Evolutionary conservation across 2,888 invertebrate genomes (phyloP).

Genomic region (Meloe dianella): DNA sequence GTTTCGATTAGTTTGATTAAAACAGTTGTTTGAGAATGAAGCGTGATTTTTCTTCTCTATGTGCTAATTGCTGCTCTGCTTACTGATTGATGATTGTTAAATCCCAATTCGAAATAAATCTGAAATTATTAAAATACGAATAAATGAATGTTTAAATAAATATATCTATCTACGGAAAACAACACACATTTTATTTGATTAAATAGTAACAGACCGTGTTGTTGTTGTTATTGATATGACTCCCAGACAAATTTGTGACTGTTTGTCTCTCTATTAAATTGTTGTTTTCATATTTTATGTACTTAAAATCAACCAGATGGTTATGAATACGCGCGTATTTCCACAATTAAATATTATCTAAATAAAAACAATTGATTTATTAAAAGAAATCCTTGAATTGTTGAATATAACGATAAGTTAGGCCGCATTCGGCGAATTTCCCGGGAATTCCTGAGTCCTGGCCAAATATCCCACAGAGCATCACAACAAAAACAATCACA

Average conservation of each 20-base stretch:
- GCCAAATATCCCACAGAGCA: too few relatives aligned
- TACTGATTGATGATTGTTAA: neutral
- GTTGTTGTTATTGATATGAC: conserved; percentile 22
- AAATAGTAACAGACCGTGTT: conserved; percentile 18
- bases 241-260: neutral
- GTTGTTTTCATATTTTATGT: neutral
- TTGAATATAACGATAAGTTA: neutral
- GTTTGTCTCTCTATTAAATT: neutral
- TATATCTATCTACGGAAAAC: neutral
- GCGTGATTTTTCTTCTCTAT: conserved; percentile 11
- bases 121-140: neutral
- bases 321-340: neutral
- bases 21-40: conserved; percentile 16
- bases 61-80: neutral
- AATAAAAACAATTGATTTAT: neutral
- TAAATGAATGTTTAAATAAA: too few relatives aligned
- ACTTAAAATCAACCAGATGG: conserved; percentile 4
- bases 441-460: neutral
- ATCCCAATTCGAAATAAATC: neutral
- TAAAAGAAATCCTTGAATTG: neutral
- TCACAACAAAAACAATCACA: too few relatives aligned
- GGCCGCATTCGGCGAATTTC: neutral
- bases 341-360: neutral
- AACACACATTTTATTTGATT: conserved; percentile 7
- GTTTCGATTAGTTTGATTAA: conserved; percentile 45